These are phyloP conservation scores for Blennius ocellaris DNA, from an alignment of 2,113 vertebrate genomes.

Conservation along the genomic window DNA sequence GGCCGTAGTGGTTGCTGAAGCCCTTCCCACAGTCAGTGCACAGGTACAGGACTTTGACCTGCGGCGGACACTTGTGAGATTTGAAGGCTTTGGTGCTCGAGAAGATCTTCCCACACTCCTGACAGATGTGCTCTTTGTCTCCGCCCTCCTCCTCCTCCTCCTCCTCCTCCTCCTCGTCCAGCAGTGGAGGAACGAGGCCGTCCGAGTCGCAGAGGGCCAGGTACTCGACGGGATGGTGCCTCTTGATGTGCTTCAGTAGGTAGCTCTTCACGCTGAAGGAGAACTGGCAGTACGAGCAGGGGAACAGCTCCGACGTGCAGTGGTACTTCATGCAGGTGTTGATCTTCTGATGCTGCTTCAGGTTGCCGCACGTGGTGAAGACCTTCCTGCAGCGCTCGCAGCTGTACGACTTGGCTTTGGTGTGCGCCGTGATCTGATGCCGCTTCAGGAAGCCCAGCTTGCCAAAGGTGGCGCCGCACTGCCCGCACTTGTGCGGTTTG, in stretches of 20 bases:
- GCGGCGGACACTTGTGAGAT: conserved; percentile 75
- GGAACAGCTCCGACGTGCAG: conserved; percentile 71
- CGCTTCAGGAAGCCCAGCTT: conserved; percentile 71
- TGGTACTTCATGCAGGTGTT: conserved; percentile 72
- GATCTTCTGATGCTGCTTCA: conserved; percentile 81
- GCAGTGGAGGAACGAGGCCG: neutral
- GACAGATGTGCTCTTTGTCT: conserved; percentile 52
- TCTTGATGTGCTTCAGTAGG: conserved; percentile 81
- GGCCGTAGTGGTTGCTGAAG: conserved; percentile 78
- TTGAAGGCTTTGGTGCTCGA: conserved; percentile 64
- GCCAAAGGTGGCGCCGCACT: conserved; percentile 73
- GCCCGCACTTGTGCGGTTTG: conserved; percentile 66
- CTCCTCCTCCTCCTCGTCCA: conserved; percentile 24
- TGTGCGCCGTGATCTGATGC: conserved; percentile 76
- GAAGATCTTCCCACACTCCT: conserved; percentile 71
- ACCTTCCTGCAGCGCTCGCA: conserved; percentile 78
- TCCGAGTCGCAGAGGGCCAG: conserved; percentile 51
- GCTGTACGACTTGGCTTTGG: conserved; percentile 48
- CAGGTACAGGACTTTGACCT: conserved; percentile 77
- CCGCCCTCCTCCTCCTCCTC: conserved; percentile 18
- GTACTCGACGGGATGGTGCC: conserved; percentile 80
- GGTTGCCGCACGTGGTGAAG: conserved; percentile 70
- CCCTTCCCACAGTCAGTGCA: conserved; percentile 83
- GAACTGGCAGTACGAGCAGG: conserved; percentile 80
- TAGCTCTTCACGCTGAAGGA: conserved; percentile 84